Evolutionary conservation across 2,113 vertebrate species (phyloP).

Genomic region (Turdus rufiventris): DNA sequence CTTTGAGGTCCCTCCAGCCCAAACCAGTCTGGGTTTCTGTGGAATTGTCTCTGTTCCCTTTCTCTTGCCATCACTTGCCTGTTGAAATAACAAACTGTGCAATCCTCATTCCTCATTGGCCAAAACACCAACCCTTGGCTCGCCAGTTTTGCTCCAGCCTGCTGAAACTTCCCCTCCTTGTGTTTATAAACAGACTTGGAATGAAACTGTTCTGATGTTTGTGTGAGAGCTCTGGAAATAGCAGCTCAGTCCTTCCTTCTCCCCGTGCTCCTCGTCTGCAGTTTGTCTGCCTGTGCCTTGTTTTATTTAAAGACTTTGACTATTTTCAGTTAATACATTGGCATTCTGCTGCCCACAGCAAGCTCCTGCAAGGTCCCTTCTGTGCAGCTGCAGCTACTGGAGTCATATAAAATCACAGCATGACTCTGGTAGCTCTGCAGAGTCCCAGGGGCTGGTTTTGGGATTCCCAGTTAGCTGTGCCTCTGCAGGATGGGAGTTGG

Average conservation of each 20-base stretch:
- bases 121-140: background rate
- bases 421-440: fast-evolving
- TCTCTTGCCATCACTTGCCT: background rate
- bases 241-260: background rate
- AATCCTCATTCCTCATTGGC: background rate
- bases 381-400: background rate
- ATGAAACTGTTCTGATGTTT: background rate
- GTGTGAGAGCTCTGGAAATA: background rate
- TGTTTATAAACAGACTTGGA: background rate
- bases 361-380: background rate
- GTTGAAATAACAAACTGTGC: background rate
- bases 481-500: background rate
- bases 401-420: background rate
- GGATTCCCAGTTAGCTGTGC: background rate
- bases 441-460: background rate
- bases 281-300: background rate
- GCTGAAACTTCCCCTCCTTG: background rate
- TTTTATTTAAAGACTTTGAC: background rate
- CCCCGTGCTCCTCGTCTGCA: background rate
- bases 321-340: background rate
- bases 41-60: background rate
- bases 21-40: background rate
- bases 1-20: background rate
- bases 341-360: background rate
- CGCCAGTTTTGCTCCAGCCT: background rate